phyloP scores from a whole-genome alignment of 1,140 invertebrate species.

The Psilanteris sp. region DNA sequence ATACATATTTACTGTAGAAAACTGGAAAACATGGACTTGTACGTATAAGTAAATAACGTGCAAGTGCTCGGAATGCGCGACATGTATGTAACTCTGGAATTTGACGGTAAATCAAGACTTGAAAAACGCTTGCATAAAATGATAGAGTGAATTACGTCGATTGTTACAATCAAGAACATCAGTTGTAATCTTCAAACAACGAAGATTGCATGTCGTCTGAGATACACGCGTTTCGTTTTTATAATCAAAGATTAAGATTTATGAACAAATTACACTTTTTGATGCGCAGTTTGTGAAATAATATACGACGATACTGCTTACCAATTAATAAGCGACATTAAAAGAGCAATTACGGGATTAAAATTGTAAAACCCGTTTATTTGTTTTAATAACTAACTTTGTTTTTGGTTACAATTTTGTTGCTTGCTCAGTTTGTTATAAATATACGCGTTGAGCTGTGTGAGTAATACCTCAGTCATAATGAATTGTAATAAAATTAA shows the following conservation, averaged over 20 bases:
- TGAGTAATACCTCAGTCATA: too few species aligned
- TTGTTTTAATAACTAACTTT: too few species aligned
- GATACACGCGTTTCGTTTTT: slow-evolving; percentile 42
- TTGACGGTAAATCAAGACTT: slow-evolving; percentile 43
- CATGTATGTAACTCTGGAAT: slow-evolving; percentile 46
- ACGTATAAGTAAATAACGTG: slow-evolving; percentile 44
- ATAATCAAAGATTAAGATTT: slow-evolving; percentile 20
- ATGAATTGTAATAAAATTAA: too few species aligned
- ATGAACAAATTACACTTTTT: slow-evolving; percentile 21
- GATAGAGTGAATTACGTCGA: slow-evolving; percentile 45
- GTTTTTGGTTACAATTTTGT: too few species aligned
- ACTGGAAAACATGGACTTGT: slow-evolving; percentile 41
- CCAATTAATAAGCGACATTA: too few species aligned
- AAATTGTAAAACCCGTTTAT: too few species aligned
- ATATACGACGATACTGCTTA: too few species aligned
- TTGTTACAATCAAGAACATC: slow-evolving; percentile 43
- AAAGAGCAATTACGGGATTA: too few species aligned
- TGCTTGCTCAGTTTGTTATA: too few species aligned
- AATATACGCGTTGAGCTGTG: too few species aligned
- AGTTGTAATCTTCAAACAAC: slow-evolving; percentile 3
- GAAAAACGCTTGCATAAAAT: slow-evolving; percentile 44
- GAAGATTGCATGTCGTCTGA: slow-evolving; percentile 3
- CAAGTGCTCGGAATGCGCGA: slow-evolving; percentile 49
- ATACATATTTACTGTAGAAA: too few species aligned
- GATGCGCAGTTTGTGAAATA: too few species aligned